Base-by-base conservation (phyloP, 2,888 invertebrate species). In the Drosophila melanosoma region DNA sequence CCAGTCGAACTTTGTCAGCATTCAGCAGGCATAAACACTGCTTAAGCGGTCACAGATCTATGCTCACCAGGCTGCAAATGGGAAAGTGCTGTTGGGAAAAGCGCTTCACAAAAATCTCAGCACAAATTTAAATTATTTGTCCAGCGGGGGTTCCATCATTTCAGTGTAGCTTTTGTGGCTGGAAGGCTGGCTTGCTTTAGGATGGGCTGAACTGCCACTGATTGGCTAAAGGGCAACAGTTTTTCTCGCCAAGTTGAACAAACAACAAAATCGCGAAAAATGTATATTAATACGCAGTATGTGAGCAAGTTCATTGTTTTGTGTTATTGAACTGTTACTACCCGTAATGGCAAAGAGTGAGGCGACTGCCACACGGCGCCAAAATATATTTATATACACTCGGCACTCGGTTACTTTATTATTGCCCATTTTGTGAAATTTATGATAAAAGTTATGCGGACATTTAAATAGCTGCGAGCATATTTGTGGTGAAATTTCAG, bases 11-110 rank as follows among this genome's bases (percentile, higher is more conserved):
- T 81, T 69, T 70, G 59, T 69, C 83, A 72, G 61, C 70, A 84
- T 77, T 84, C 76, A 83, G 79, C 78, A 77, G 76, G 74, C 80
- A 81, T 89, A 85, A 91, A 90, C 85, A 80, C 73, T 81, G 78
- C 68, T 88, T 86, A 81, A 88, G 76, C 76, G 65, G 64, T 67
- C 52, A 66, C 73, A 75, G 54, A 57, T 60, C 56, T 65, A 68
- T 74, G 66, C 38, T 29, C 64, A 54, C 49, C 54, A 59, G 53
- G 23, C 42, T 49, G 35, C 26, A 42, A 59, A 64, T 64, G 42
- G 42, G 26, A 45, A 12, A 26, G 45, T 32, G 29, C 23, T 23
- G 45, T 7, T 45, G 48, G 26, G n/a, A 52, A 64, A 62, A 67
- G 12, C 66, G 58, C 51, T 69, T 57, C 32, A 60, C 38, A 67